These are phyloP conservation scores for Alces alces DNA, from an alignment of 2,113 vertebrate genomes.

Conservation along the genomic window DNA sequence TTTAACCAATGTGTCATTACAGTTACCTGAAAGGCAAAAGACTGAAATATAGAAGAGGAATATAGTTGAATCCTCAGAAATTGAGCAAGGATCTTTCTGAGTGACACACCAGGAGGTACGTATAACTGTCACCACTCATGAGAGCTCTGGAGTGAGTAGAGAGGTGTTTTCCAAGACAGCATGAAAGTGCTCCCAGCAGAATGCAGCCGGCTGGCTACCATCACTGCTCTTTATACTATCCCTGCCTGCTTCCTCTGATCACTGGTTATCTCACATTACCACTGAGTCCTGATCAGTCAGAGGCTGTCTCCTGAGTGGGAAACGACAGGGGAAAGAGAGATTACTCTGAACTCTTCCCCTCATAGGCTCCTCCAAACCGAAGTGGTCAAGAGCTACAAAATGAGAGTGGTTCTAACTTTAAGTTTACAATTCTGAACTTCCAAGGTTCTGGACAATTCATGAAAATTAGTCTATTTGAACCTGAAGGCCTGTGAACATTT, in stretches of 20 bases:
- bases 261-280: background rate
- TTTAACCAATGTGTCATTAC: background rate
- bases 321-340: background rate
- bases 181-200: background rate
- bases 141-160: background rate
- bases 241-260: no score
- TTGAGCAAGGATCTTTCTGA: background rate
- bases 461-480: background rate
- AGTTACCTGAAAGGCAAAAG: background rate
- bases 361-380: background rate
- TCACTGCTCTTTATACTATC: background rate
- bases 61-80: background rate
- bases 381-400: background rate
- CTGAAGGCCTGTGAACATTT: background rate
- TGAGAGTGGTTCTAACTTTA: background rate
- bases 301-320: background rate
- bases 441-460: background rate
- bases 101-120: rapidly evolving
- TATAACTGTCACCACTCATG: background rate
- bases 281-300: background rate
- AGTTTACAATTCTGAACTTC: background rate
- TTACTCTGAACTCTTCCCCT: background rate
- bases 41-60: background rate
- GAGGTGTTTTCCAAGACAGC: background rate
- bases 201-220: background rate